Evolutionary conservation across 2,113 vertebrate genomes (phyloP), one percentile per base, ranked within the genome.

Genomic region (Phrynocephalus versicolor): DNA sequence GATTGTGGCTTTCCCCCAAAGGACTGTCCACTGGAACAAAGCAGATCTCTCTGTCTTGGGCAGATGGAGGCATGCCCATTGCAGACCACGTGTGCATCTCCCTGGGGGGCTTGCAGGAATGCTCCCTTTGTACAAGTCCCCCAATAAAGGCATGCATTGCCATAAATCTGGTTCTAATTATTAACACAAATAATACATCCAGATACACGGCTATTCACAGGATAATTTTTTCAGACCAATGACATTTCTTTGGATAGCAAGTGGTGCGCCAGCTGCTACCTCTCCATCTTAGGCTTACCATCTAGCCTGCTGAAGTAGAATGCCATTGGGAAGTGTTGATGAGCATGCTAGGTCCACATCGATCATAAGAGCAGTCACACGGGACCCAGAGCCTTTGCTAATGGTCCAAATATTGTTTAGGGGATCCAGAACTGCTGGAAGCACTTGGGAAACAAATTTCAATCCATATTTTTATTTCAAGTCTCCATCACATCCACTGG

Each of bases 191-290:
- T 35, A 75, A 71, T 75, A 64, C 82, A 83, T 74, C 71, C 57
- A 75, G 71, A 33, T 60, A 16, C 37, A 41, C 33, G 55, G 64
- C 4, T 74, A 33, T 65, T 81, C 57, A 35, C 30, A 65, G 78
- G 41, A 35, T 81, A 77, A 81, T 74, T 81, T 62, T 80, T 74
- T 80, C 57, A 65, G 78, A 37, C 39, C 39, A 65, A 16, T 25
- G 21, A 80, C 30, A 37, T 57, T 37, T 72, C 84, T 79, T 85
- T 85, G 84, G 84, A 80, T 80, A 30, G 57, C 58, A 80, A 80
- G 73, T 39, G 18, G 8, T n/a, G 55, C 37, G 58, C 30, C 58
- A 33, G 23, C 58, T 79, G 77, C 76, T 69, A 80, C 55, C 10
- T 35, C 72, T 21, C 35, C 67, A 51, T 39, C 37, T 30, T 80